Percentiles rank a stretch among this genome's conserved stretches.
These are phyloP conservation scores for Trichopoda pennipes DNA, from an alignment of 2,888 invertebrate species.

Conservation along the genomic window DNA sequence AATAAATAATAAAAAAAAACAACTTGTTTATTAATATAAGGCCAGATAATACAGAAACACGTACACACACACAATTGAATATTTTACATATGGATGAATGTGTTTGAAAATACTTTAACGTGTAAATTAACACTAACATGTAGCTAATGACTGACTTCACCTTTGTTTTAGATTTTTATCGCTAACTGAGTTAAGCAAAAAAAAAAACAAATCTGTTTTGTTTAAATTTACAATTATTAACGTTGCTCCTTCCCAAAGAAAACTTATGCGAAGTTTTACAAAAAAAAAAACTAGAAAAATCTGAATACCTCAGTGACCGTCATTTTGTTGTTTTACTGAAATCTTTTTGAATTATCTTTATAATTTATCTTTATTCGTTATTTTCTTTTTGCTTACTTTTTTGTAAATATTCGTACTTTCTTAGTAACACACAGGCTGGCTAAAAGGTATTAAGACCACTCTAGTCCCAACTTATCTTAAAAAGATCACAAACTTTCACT, in stretches of 20 bases:
- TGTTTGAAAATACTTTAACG: neutral
- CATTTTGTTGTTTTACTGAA: too few species aligned
- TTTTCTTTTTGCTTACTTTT: too few species aligned
- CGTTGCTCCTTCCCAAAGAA: too few species aligned
- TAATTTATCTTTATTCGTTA: too few species aligned
- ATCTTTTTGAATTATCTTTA: too few species aligned
- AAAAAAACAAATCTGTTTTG: slow-evolving; percentile 18
- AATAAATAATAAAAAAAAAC: slow-evolving; percentile 15
- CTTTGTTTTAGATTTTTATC: slow-evolving; percentile 51
- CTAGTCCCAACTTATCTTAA: slow-evolving; percentile 25
- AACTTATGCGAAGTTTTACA: too few species aligned
- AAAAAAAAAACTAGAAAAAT: too few species aligned
- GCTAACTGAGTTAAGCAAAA: slow-evolving; percentile 3
- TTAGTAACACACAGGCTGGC: too few species aligned
- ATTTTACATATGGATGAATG: neutral
- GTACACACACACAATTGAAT: neutral
- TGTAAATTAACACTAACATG: too few species aligned
- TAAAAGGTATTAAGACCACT: too few species aligned
- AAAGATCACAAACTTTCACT: slow-evolving; percentile 40
- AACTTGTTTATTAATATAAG: neutral
- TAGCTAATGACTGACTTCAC: slow-evolving; percentile 57
- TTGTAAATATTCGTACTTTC: too few species aligned
- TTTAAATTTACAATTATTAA: neutral
- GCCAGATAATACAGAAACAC: slow-evolving; percentile 26
- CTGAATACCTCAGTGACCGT: too few species aligned